These are phyloP conservation scores for Meteorus colon DNA, from an alignment of 2,888 invertebrate species.

Conservation along the genomic window DNA sequence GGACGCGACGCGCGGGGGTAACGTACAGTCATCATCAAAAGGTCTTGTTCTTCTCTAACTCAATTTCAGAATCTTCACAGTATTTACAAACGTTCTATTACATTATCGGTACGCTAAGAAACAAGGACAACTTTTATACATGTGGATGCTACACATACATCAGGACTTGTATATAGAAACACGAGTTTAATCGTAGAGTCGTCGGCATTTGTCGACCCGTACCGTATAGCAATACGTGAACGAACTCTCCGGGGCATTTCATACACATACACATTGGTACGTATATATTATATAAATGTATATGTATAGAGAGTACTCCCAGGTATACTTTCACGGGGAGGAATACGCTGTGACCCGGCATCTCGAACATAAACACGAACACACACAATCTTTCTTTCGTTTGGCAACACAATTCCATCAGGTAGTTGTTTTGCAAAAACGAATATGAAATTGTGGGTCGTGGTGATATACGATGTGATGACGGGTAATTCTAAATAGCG, in stretches of 20 bases:
- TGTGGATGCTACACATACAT: neutral
- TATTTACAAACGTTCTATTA: slow-evolving; percentile 15
- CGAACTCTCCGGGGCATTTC: slow-evolving; percentile 4
- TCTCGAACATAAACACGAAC: slow-evolving; percentile 27
- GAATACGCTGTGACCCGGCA: slow-evolving; percentile 26
- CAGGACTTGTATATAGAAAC: neutral
- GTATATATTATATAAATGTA: slow-evolving; percentile 11
- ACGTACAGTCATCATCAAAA: slow-evolving; percentile 54
- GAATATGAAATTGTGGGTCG: slow-evolving; percentile 8
- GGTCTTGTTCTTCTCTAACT: slow-evolving; percentile 24
- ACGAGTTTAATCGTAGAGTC: slow-evolving; percentile 20
- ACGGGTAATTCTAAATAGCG: neutral
- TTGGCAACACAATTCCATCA: slow-evolving; percentile 23
- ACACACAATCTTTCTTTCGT: neutral
- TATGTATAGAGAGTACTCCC: slow-evolving; percentile 1
- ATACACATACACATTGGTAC: neutral
- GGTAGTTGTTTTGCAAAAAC: slow-evolving; percentile 1
- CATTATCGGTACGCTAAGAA: neutral
- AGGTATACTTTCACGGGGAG: slow-evolving; percentile 32
- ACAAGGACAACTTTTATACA: neutral
- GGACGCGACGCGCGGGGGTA: slow-evolving; percentile 46
- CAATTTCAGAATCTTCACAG: slow-evolving; percentile 8
- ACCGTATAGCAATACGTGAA: slow-evolving; percentile 16
- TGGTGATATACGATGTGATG: neutral
- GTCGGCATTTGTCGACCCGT: slow-evolving; percentile 18